Conservation (phyloP, 2,797 vertebrate species). For the Enteromius anoplus region DNA sequence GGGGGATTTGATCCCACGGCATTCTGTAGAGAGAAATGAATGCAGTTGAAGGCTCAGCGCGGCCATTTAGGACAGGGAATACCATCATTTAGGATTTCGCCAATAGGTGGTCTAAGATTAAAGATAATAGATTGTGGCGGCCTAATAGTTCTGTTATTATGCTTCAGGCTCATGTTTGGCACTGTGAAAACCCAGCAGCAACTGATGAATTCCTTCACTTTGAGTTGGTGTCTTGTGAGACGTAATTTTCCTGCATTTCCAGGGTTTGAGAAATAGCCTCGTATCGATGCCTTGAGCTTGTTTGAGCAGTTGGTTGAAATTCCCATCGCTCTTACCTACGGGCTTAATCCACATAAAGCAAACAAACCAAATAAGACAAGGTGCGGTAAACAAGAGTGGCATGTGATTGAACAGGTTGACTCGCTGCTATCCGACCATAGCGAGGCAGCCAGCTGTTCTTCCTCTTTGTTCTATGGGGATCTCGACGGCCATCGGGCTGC, state of each 20-base stretch:
- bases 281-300: constrained; percentile 6
- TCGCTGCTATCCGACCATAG: constrained; percentile 74
- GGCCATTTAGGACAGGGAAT: constrained; percentile 45
- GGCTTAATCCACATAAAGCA: constrained; percentile 38
- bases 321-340: constrained; percentile 10
- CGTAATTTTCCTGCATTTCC: constrained; percentile 12
- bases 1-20: constrained; percentile 54
- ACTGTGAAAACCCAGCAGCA: constrained; percentile 37
- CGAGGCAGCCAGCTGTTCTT: constrained; percentile 78
- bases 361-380: constrained; percentile 60
- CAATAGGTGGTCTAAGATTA: constrained; percentile 44
- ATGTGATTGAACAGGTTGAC: constrained; percentile 71
- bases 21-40: constrained; percentile 49
- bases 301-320: constrained; percentile 28
- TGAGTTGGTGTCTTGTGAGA: constrained; percentile 19
- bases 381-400: constrained; percentile 50
- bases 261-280: constrained; percentile 16
- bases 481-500: constrained; percentile 60
- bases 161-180: constrained; percentile 28
- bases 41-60: constrained; percentile 37
- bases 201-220: constrained; percentile 32
- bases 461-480: constrained; percentile 59
- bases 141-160: constrained; percentile 55
- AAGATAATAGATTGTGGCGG: constrained; percentile 42
- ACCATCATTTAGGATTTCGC: constrained; percentile 32